These are phyloP conservation scores for Amaurobius ferox DNA, from an alignment of 2,888 invertebrate genomes.

Conservation along the genomic window DNA sequence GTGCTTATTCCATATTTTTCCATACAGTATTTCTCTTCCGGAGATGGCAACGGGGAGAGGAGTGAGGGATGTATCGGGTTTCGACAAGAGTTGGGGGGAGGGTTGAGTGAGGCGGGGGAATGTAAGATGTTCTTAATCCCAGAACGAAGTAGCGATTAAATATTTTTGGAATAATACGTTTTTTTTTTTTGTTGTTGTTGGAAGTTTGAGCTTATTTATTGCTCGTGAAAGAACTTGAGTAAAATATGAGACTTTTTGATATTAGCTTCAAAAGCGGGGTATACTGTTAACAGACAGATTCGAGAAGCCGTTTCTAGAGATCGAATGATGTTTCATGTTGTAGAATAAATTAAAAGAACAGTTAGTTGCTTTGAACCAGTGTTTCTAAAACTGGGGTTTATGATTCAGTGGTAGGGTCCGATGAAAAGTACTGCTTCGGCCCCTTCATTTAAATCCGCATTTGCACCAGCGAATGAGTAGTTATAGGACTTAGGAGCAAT, in stretches of 20 bases:
- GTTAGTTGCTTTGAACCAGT: too few species aligned
- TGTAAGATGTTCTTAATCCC: constrained; percentile 24
- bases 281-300: not conserved
- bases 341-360: too few species aligned
- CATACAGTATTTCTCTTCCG: constrained; percentile 14
- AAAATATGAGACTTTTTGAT: not conserved
- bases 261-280: not conserved
- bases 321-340: too few species aligned
- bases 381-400: too few species aligned
- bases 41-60: constrained; percentile 11
- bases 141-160: constrained; percentile 23
- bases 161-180: not conserved
- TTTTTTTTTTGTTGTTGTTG: not conserved
- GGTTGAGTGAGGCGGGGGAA: not conserved
- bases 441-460: too few species aligned
- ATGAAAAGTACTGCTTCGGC: too few species aligned
- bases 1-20: constrained; percentile 10
- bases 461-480: too few species aligned
- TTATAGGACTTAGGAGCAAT: too few species aligned
- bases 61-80: constrained; percentile 24
- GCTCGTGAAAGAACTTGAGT: not conserved
- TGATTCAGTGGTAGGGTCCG: too few species aligned
- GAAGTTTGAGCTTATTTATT: not conserved
- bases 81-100: constrained; percentile 14
- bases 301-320: too few species aligned